phyloP scores from a whole-genome alignment of 1,140 invertebrate species.

The Sarcophaga bullata region DNA sequence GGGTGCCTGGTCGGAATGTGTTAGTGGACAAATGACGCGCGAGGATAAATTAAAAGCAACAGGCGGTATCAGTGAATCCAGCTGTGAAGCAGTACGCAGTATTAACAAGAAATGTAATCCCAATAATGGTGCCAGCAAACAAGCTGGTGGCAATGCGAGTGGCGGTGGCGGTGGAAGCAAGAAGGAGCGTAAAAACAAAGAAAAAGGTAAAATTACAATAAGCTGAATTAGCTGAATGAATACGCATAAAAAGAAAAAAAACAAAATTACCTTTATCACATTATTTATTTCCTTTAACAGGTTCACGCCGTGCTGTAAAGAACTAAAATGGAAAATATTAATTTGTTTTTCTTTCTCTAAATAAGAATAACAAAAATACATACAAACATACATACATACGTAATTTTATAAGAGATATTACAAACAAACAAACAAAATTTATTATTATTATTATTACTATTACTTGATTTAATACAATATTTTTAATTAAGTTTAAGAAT shows the following conservation, averaged over 20 bases:
- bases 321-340: not conserved
- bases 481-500: no score
- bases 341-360: no score
- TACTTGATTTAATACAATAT: no score
- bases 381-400: no score
- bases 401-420: no score
- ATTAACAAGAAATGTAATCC: conserved; percentile 76
- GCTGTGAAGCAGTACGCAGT: conserved; percentile 74
- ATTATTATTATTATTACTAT: no score
- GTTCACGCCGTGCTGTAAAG: conserved; percentile 30
- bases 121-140: conserved; percentile 39
- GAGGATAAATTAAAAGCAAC: conserved; percentile 76
- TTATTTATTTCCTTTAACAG: conserved; percentile 27
- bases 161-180: conserved; percentile 35
- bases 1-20: conserved; percentile 85
- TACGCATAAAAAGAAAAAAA: not conserved
- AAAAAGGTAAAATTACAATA: conserved; percentile 54
- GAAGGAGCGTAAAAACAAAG: conserved; percentile 62
- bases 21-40: conserved; percentile 71
- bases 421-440: no score
- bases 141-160: conserved; percentile 30
- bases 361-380: no score
- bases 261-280: not conserved
- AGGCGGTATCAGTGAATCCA: conserved; percentile 65
- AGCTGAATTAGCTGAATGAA: conserved; percentile 17